Evolutionary conservation across 2,113 vertebrate genomes (phyloP), one percentile per base, ranked within the genome.

Genomic region (Sus scrofa): DNA sequence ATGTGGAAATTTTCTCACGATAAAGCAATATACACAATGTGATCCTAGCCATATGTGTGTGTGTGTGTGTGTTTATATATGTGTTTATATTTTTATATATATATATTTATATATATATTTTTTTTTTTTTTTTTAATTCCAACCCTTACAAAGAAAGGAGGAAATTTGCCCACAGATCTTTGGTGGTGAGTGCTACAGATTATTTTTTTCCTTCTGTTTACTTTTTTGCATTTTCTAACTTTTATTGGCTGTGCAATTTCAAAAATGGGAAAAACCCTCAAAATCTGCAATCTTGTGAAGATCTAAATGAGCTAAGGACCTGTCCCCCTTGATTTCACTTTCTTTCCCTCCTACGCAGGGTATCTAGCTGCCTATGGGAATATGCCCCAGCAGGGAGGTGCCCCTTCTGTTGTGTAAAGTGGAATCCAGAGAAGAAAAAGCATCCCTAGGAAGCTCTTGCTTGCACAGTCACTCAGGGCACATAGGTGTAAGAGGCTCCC

Each of bases 381-480:
- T 6, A 19, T 27, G 26, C 26, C n/a, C 34, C 44, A 14, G 30
- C 2, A 58, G 24, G 65, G n/a, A n/a, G 24, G 9, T 16, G 5
- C 26, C n/a, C 22, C 37, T 37, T 79, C 26, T 22, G 39, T 32
- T n/a, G 32, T 44, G 39, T 56, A 27, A 32, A 26, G 52, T 15
- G 54, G 39, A 68, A 34, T 34, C 78, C 79, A 68, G 30, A 52
- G 71, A 65, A 70, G 30, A 14, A 7, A 34, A 32, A 50, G 58
- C 37, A 24, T 60, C 60, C 30, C 32, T 3, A 0, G 0, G 5
- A 74, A 50, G 60, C 32, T 39, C 6, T 16, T 18, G 3, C 34
- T 56, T 6, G 54, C 26, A 1, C 44, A 32, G 62, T 7, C 7
- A 1, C 52, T 50, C 30, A 0, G 39, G 15, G n/a, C 34, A 54